These are phyloP conservation scores for Spicauda simplicius DNA, from an alignment of 2,888 invertebrate species.

Conservation along the genomic window DNA sequence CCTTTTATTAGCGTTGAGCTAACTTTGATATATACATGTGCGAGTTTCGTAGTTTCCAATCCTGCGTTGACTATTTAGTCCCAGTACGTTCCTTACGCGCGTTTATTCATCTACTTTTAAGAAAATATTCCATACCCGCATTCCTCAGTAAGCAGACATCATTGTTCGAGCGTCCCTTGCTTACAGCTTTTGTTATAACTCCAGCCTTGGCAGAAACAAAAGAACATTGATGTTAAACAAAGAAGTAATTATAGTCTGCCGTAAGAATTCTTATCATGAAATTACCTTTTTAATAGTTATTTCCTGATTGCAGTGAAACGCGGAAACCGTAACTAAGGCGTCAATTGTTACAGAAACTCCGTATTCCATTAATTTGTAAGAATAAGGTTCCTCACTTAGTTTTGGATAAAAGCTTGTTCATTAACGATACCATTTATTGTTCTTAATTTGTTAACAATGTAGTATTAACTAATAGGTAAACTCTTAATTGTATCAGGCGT, in stretches of 20 bases:
- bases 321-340: constrained; percentile 23
- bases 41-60: too few relatives aligned
- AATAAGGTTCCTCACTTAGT: neutral
- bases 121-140: constrained; percentile 54
- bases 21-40: too few relatives aligned
- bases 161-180: constrained; percentile 73
- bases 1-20: too few relatives aligned
- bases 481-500: too few relatives aligned
- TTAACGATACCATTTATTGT: too few relatives aligned
- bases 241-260: constrained; percentile 69
- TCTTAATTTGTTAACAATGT: too few relatives aligned
- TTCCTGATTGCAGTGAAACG: constrained; percentile 16
- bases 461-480: too few relatives aligned
- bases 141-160: constrained; percentile 70
- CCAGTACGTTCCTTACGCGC: too few relatives aligned
- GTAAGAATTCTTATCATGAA: constrained; percentile 52
- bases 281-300: constrained; percentile 22
- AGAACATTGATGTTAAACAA: constrained; percentile 68
- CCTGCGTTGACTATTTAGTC: too few relatives aligned
- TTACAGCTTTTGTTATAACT: constrained; percentile 72
- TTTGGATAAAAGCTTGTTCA: neutral
- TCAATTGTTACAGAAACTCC: constrained; percentile 1
- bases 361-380: neutral
- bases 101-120: constrained; percentile 8
- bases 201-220: constrained; percentile 69